A percentile compares a stretch with the other conserved stretches of the same genome.
Evolutionary conservation across 2,113 vertebrate species (phyloP).

Genomic region (Callipepla squamata): DNA sequence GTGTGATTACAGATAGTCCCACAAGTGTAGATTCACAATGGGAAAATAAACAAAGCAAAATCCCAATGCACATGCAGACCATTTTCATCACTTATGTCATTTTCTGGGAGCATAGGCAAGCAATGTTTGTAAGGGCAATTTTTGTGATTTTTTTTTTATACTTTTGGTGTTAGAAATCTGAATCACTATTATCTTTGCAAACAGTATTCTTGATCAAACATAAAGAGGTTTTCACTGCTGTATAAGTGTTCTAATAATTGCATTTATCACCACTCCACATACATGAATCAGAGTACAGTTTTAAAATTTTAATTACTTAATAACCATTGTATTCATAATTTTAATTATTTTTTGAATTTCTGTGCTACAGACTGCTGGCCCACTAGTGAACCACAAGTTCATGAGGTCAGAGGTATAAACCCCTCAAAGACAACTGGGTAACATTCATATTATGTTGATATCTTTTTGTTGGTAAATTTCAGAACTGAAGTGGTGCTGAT

Average conservation of each 20-base stretch:
- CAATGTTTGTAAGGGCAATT: neutral
- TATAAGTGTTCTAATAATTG: neutral
- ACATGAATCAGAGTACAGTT: neutral
- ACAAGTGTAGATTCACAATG: neutral
- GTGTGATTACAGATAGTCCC: neutral
- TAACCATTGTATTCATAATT: neutral
- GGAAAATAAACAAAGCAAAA: neutral
- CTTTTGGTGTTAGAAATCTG: neutral
- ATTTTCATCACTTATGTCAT: neutral
- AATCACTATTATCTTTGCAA: neutral
- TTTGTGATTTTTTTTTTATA: neutral
- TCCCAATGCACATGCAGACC: neutral
- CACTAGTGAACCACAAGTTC: neutral
- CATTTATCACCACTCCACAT: neutral
- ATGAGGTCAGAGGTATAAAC: neutral
- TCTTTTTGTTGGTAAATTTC: neutral
- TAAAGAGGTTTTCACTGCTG: neutral
- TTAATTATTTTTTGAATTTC: neutral
- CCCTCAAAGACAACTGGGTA: neutral
- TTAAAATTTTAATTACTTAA: neutral
- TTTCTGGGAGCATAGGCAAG: neutral
- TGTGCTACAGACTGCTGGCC: neutral
- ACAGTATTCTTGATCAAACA: neutral
- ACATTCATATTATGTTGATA: neutral
- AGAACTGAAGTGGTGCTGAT: neutral